Conservation (phyloP, 1,140 invertebrate species). For the Anoplophora glabripennis region DNA sequence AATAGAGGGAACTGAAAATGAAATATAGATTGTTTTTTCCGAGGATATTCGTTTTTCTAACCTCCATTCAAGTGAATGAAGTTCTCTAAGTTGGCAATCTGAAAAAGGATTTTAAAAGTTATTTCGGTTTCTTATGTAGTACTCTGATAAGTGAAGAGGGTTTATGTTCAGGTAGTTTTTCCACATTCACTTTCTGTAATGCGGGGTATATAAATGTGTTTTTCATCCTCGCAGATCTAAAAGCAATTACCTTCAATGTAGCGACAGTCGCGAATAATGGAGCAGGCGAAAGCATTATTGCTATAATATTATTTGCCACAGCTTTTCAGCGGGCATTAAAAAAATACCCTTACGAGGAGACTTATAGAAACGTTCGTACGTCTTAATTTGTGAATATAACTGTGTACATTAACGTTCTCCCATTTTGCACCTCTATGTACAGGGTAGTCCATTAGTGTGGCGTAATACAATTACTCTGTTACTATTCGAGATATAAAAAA, state of each 20-base stretch:
- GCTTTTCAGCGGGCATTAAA: too few species aligned
- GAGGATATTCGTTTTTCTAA: background rate
- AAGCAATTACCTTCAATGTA: constrained; percentile 1
- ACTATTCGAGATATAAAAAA: too few species aligned
- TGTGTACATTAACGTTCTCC: too few species aligned
- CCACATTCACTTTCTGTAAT: constrained; percentile 5
- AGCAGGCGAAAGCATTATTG: too few species aligned
- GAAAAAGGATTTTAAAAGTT: background rate
- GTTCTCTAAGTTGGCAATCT: constrained; percentile 1
- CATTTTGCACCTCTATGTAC: too few species aligned
- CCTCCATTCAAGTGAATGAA: background rate
- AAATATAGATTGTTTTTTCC: constrained; percentile 19
- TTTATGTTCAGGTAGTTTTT: constrained; percentile 14
- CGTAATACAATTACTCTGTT: too few species aligned
- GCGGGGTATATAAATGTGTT: background rate
- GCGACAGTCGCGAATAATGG: background rate
- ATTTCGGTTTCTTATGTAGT: constrained; percentile 11
- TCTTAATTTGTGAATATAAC: too few species aligned
- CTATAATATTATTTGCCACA: too few species aligned
- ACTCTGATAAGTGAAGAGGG: constrained; percentile 10
- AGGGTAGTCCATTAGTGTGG: too few species aligned
- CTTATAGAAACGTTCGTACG: too few species aligned
- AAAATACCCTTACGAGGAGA: too few species aligned
- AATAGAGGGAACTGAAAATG: constrained; percentile 13
- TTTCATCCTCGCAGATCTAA: constrained; percentile 2